A percentile compares a stretch with the other conserved stretches of the same genome.
Conservation (phyloP, 2,888 invertebrate genomes). For the Lucinisca nassula region DNA sequence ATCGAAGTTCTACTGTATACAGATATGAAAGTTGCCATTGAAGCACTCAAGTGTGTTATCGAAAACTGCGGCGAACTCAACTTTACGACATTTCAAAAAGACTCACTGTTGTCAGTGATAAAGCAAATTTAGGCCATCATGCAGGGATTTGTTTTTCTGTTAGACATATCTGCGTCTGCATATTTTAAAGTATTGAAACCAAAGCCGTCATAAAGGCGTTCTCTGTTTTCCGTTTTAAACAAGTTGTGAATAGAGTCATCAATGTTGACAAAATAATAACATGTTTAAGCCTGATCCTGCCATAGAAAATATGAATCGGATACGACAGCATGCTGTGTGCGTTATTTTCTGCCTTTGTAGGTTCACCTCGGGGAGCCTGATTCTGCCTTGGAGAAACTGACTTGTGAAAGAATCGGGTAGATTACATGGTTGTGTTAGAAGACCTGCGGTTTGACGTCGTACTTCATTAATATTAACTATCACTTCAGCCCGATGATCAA, state of each 20-base stretch:
- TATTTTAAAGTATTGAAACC: not conserved
- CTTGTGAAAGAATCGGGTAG: slow-evolving; percentile 4
- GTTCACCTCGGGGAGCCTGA: not conserved
- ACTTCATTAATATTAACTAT: slow-evolving; percentile 13
- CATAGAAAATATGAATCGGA: slow-evolving; percentile 16
- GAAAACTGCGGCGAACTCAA: too few species aligned
- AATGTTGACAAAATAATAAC: slow-evolving; percentile 19
- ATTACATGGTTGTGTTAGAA: not conserved
- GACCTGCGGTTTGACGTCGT: not conserved
- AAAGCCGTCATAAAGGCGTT: not conserved
- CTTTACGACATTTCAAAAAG: too few species aligned
- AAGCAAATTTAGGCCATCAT: too few species aligned
- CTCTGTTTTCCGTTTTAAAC: not conserved
- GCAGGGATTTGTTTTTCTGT: too few species aligned
- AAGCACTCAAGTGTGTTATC: too few species aligned
- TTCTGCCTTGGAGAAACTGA: not conserved
- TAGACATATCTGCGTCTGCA: not conserved
- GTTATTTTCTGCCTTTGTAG: slow-evolving; percentile 6
- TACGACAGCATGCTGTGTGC: not conserved
- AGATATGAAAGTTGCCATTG: too few species aligned
- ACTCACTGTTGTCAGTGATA: too few species aligned
- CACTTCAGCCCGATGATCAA: not conserved
- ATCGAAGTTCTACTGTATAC: too few species aligned
- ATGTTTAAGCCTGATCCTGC: slow-evolving; percentile 2
- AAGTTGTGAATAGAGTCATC: slow-evolving; percentile 10